Evolutionary conservation across 2,113 vertebrate species (phyloP).

Genomic region (Pluvianellus socialis): DNA sequence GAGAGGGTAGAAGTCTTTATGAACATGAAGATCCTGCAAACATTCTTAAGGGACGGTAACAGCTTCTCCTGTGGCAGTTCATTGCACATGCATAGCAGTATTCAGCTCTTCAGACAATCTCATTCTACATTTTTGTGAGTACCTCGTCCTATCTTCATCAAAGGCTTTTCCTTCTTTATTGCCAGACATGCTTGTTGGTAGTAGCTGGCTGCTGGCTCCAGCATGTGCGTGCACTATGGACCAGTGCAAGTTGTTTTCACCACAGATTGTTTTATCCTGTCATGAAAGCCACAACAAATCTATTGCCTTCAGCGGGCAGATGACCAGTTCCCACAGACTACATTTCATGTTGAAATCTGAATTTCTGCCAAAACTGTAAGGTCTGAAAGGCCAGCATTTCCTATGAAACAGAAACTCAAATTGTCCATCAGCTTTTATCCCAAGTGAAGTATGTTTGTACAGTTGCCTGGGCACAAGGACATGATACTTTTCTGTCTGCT

Average conservation of each 20-base stretch:
- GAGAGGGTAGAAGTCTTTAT: neutral
- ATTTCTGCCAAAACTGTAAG: neutral
- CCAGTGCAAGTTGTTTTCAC: neutral
- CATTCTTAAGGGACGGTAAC: neutral
- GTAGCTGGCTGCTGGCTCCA: neutral
- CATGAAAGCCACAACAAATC: neutral
- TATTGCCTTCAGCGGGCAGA: neutral
- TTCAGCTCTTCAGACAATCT: neutral
- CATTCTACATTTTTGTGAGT: neutral
- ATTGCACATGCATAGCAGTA: neutral
- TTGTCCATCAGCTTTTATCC: fast-evolving
- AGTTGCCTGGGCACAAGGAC: neutral
- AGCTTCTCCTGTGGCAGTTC: neutral
- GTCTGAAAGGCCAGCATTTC: neutral
- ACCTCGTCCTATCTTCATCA: neutral
- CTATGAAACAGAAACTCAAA: neutral
- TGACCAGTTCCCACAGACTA: neutral
- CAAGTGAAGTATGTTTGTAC: neutral
- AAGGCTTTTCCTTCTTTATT: neutral
- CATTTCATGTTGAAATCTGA: neutral
- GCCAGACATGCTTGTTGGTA: neutral
- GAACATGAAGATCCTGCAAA: neutral
- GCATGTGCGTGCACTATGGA: fast-evolving
- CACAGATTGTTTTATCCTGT: neutral
- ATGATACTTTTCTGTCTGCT: neutral